Base-by-base conservation (phyloP, 2,113 vertebrate species). In the Anthoscopus minutus region DNA sequence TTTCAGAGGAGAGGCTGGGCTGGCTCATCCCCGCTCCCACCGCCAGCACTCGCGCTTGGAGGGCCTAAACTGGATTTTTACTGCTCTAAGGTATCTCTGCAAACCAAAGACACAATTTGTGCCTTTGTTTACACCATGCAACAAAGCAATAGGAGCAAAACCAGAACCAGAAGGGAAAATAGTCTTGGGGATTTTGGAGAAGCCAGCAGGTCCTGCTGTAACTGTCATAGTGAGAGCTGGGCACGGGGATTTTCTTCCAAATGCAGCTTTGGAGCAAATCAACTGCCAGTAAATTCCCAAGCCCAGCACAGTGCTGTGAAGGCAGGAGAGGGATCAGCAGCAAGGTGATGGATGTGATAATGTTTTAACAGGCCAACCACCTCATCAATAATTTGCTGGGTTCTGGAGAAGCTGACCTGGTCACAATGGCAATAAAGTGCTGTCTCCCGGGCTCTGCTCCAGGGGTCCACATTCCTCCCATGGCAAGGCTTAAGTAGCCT, bases 351-450 rank as follows among this genome's bases (percentile, higher is more conserved):
- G 93, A 96, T 78, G 95, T 66, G 96, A 86, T 89, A 72, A 92
- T 89, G 94, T 42, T 94, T 83, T 78, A 96, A 91, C 86, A 89
- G 93, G 66, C 85, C 15, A 31, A 83, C 69, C 89, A 70, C 88
- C 71, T 87, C 91, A 81, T 89, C 85, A 95, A 96, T 94, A 79
- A 95, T 94, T 79, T 51, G 89, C 89, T 88, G 90, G 17, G 58
- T 78, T 96, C 94, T 93, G 47, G 79, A 89, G 89, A 74, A 88
- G 58, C 84, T 86, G 95, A 83, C 94, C 96, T 83, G 96, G 93
- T 89, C 93, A 62, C 85, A 11, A 54, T 7, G 56, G 81, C 73
- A 86, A 95, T 94, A 93, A 96, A 70, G 47, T 47, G 50, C 87
- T 27, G 21, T 97, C 93, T 93, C 95, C 58, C 9, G 82, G 89